Percentiles rank a stretch among this genome's conserved stretches.
phyloP scores from a whole-genome alignment of 2,797 vertebrate genomes.

The Tamandua tetradactyla region DNA sequence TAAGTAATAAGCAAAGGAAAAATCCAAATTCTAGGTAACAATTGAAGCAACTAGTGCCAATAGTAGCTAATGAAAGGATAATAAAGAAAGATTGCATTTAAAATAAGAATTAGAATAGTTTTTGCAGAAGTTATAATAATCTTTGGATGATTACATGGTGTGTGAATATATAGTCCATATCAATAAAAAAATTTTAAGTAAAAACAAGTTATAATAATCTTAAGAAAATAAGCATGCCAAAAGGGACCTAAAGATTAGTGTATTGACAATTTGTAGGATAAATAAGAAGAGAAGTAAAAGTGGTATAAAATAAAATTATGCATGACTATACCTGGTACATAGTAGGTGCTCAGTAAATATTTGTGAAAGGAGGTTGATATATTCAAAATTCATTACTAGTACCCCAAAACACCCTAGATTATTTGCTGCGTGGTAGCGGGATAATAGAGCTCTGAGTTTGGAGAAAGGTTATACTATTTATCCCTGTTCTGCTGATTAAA shows the following conservation, averaged over 20 bases:
- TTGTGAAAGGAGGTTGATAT: not conserved
- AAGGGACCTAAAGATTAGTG: not conserved
- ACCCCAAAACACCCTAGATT: not conserved
- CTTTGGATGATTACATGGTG: too few relatives aligned
- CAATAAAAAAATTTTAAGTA: too few relatives aligned
- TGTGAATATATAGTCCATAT: too few relatives aligned
- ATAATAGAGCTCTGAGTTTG: not conserved
- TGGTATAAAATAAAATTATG: conserved; percentile 4
- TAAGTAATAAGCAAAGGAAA: conserved; percentile 16
- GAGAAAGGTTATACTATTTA: conserved; percentile 24
- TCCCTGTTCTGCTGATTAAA: conserved; percentile 25
- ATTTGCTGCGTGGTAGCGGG: not conserved
- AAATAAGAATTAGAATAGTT: conserved; percentile 25
- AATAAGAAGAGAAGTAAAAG: not conserved
- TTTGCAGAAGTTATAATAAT: conserved; percentile 22
- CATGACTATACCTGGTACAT: not conserved
- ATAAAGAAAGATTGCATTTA: conserved; percentile 11
- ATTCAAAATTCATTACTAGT: conserved; percentile 3
- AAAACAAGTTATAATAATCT: not conserved
- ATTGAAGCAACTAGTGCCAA: not conserved
- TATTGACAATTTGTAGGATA: not conserved
- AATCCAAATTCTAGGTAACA: conserved; percentile 17
- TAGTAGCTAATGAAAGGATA: conserved; percentile 20
- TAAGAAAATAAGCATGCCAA: conserved; percentile 41
- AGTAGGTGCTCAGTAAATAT: not conserved